These are phyloP conservation scores for Pharmacophagus antenor DNA, from an alignment of 2,888 invertebrate genomes.

Conservation along the genomic window DNA sequence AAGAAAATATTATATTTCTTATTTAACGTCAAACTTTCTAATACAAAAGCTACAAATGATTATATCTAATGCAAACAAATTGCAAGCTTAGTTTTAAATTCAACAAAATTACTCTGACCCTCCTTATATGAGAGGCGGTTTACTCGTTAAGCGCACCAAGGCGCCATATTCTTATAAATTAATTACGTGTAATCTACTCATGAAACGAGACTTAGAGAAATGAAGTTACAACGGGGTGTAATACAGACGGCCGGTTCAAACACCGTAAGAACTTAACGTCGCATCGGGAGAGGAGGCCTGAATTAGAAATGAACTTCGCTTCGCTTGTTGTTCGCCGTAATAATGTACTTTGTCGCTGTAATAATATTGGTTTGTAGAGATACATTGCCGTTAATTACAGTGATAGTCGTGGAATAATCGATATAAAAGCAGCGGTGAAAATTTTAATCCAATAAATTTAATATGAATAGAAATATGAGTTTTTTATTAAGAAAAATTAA, in stretches of 20 bases:
- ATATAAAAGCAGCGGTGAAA: not conserved
- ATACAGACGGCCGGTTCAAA: slow-evolving; percentile 49
- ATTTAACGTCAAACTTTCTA: not conserved
- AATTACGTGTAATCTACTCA: slow-evolving; percentile 81
- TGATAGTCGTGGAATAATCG: not conserved
- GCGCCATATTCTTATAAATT: slow-evolving; percentile 80
- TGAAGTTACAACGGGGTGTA: slow-evolving; percentile 72
- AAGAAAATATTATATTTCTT: not conserved
- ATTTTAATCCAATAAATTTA: too few species aligned
- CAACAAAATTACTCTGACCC: slow-evolving; percentile 48
- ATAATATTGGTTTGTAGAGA: not conserved
- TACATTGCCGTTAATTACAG: not conserved
- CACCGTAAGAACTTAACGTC: slow-evolving; percentile 71
- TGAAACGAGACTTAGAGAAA: slow-evolving; percentile 76
- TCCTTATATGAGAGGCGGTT: slow-evolving; percentile 52
- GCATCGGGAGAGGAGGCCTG: slow-evolving; percentile 62
- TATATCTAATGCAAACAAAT: slow-evolving; percentile 8
- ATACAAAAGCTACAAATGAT: not conserved
- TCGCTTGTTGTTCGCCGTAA: slow-evolving; percentile 60
- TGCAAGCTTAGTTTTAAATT: slow-evolving; percentile 35
- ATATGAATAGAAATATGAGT: too few species aligned
- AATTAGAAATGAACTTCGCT: slow-evolving; percentile 74
- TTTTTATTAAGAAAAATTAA: too few species aligned
- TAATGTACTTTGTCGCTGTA: slow-evolving; percentile 61
- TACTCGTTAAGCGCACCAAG: slow-evolving; percentile 61